A percentile compares a stretch with the other conserved stretches of the same genome.
Evolutionary conservation across 2,888 invertebrate genomes (phyloP).

Genomic region (Choristoneura rosaceana): DNA sequence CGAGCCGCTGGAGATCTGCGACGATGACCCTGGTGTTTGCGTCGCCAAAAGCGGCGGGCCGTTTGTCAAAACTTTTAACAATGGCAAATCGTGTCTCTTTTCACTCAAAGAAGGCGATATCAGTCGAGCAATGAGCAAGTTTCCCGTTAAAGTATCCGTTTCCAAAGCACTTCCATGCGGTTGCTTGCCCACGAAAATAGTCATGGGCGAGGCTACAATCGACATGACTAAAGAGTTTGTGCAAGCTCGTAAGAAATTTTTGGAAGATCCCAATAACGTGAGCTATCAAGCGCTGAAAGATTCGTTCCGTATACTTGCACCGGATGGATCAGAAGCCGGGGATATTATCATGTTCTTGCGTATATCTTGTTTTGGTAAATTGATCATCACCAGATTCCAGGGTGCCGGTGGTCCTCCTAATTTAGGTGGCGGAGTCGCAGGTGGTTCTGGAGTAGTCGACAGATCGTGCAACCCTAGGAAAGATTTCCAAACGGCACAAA

Average conservation of each 20-base stretch:
- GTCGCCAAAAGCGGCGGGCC: conserved; percentile 68
- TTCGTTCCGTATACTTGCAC: conserved; percentile 82
- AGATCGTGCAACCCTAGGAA: conserved; percentile 70
- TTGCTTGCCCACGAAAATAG: conserved; percentile 87
- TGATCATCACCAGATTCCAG: conserved; percentile 88
- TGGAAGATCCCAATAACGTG: conserved; percentile 75
- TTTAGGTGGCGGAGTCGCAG: conserved; percentile 54
- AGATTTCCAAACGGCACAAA: conserved; percentile 62
- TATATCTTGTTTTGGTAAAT: conserved; percentile 88
- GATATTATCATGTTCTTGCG: conserved; percentile 87
- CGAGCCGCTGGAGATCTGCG: conserved; percentile 86
- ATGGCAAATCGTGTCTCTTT: conserved; percentile 89
- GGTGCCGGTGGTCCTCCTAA: conserved; percentile 65
- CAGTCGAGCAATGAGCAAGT: conserved; percentile 78
- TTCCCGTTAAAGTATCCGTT: conserved; percentile 85
- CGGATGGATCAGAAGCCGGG: conserved; percentile 82
- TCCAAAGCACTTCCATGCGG: conserved; percentile 87
- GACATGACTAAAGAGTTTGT: conserved; percentile 87
- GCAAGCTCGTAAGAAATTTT: conserved; percentile 79
- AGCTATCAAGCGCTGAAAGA: conserved; percentile 87
- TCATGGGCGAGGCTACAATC: conserved; percentile 85
- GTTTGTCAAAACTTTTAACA: conserved; percentile 82
- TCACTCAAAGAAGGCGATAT: conserved; percentile 85
- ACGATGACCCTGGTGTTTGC: conserved; percentile 82
- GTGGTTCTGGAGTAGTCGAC: conserved; percentile 59